These are phyloP conservation scores for Menidia menidia DNA, from an alignment of 2,797 vertebrate genomes.

Conservation along the genomic window DNA sequence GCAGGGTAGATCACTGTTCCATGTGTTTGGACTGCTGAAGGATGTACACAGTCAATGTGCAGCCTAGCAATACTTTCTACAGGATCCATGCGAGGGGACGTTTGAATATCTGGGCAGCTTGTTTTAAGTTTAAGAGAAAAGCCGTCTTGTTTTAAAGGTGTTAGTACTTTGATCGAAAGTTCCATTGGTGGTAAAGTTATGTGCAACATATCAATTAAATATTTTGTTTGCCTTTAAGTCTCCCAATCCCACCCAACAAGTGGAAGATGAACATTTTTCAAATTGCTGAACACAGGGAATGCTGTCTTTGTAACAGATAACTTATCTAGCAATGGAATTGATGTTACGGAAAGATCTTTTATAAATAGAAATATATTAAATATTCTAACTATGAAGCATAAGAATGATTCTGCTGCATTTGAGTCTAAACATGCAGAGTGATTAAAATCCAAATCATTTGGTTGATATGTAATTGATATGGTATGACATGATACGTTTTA, in stretches of 20 bases:
- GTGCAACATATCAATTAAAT: neutral
- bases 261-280: neutral
- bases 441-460: too few relatives aligned
- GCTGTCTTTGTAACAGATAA: too few relatives aligned
- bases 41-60: conserved; percentile 17
- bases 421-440: too few relatives aligned
- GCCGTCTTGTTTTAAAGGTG: too few relatives aligned
- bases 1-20: conserved; percentile 41
- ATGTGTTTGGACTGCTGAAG: conserved; percentile 34
- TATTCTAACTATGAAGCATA: too few relatives aligned
- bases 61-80: conserved; percentile 9
- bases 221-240: neutral
- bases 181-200: neutral
- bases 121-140: neutral
- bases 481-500: too few relatives aligned
- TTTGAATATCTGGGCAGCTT: neutral
- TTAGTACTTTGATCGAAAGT: neutral
- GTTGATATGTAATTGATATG: too few relatives aligned
- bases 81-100: conserved; percentile 5
- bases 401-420: too few relatives aligned
- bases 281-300: neutral
- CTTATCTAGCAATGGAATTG: too few relatives aligned
- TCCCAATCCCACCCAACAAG: neutral
- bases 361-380: too few relatives aligned
- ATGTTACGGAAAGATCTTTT: too few relatives aligned